These are phyloP conservation scores for Gorsachius magnificus DNA, from an alignment of 2,797 vertebrate species.

Conservation along the genomic window DNA sequence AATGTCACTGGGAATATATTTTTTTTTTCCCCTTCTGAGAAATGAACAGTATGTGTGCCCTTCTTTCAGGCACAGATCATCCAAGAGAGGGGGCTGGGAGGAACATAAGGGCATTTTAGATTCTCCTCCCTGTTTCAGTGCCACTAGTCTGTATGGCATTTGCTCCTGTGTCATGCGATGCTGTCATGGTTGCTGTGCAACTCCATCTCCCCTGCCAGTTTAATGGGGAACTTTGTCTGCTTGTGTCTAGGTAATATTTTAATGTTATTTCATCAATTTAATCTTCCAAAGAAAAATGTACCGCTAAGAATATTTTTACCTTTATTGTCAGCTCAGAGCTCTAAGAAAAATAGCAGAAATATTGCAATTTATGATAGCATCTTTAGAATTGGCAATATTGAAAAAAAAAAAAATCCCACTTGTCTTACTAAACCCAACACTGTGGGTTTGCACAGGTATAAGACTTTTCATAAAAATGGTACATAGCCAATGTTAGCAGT, in stretches of 20 bases:
- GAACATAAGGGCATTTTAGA: neutral
- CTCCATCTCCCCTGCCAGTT: conserved; percentile 39
- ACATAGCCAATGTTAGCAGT: neutral
- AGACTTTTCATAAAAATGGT: neutral
- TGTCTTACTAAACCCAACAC: neutral
- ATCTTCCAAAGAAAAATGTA: neutral
- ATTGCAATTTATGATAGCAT: neutral
- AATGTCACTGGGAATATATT: neutral
- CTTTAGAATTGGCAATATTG: neutral
- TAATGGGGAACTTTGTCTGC: conserved; percentile 28
- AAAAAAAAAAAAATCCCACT: neutral
- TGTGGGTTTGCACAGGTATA: neutral
- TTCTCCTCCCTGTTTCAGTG: neutral
- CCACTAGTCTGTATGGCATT: conserved; percentile 30
- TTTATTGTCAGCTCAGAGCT: neutral
- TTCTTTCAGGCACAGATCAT: neutral
- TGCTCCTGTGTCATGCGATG: neutral
- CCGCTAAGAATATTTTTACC: neutral
- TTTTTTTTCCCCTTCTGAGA: neutral
- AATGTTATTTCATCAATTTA: neutral
- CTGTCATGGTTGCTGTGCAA: conserved; percentile 52
- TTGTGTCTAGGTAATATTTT: conserved; percentile 3
- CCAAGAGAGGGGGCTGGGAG: neutral
- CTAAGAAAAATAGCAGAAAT: neutral
- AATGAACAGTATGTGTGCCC: neutral